Evolutionary conservation across 1,140 invertebrate genomes (phyloP), one percentile per base, ranked within the genome.

Genomic region (Rhizoglyphus robini): DNA sequence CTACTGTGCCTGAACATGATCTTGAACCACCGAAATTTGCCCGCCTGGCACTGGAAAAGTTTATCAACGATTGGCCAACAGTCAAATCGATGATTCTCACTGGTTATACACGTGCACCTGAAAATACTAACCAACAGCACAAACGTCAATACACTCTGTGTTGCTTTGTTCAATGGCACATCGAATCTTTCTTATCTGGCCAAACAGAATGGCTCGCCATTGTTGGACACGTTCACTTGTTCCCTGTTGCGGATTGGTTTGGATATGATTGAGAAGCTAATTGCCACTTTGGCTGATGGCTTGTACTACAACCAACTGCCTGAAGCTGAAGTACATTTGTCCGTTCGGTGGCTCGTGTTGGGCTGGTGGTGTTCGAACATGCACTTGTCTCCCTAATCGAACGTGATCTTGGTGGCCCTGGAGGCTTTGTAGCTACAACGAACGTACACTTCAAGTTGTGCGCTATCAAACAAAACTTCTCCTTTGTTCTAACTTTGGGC

Each of bases 141-240:
- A 27, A 30, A 38, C 2, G 32, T 4, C 58, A 20, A 34, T 38
- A 60, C n/a, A n/a, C n/a, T 46, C 15, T 46, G 15, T 15, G 51
- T 32, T 18, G 30, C 8, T 29, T 29, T 46, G n/a, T 29, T 60
- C 51, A 49, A 36, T 36, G 63, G 63, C n/a, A 49, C 46, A 3
- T 27, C 41, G 13, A 61, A 61, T 20, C n/a, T n/a, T n/a, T 25
- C 66, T 13, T 68, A 68, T 54, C n/a, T 18, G 47, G 83, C 84
- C 64, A 83, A 83, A 60, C 95, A 99, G 74, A 88, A 85, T 71
- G 94, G 94, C 27, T 94, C 91, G 0, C 90, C 91, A 3, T 78
- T 96, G 4, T 78, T 99, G 3, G 96, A 99, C 74, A 98, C 96
- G 78, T 99, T 99, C 73, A 94, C 92, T 0, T 92, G 98, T 74